Base-by-base conservation (phyloP, 2,797 vertebrate genomes). In the Enoplosus armatus region DNA sequence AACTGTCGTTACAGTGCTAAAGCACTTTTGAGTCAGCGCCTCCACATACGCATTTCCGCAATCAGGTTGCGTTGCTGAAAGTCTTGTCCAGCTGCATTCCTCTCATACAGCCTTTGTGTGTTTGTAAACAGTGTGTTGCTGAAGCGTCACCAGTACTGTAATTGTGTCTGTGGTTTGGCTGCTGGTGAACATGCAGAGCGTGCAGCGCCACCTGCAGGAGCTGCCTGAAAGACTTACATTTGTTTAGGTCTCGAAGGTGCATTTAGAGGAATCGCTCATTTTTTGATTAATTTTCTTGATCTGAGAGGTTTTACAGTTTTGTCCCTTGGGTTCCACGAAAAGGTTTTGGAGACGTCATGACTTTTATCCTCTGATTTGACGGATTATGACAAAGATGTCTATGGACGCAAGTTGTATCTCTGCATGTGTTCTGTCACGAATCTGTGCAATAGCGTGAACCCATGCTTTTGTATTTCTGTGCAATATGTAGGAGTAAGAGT, bases 1-100 rank as follows among this genome's bases (percentile, higher is more conserved):
- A 10, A 37, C 6, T 71, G 31, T 15, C 5, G n/a, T 61, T 64
- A 74, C 31, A 47, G 41, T 51, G 55, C n/a, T 22, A 16, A 59
- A n/a, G n/a, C 47, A 41, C 4, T 20, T 66, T 22, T 63, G 55
- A 41, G 29, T 72, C 79, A 81, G 54, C 66, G n/a, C 27, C 18
- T 74, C 47, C 15, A 12, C 31, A 20, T 56, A 61, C 7, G 39
- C 51, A 75, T 65, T 80, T 85, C 70, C 6, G 33, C 69, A 39
- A 41, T 50, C 72, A 35, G 60, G 47, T 73, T 48, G 54, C 15
- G 29, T 48, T 72, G 69, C 59, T 63, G 61, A 82, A 79, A 80
- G 79, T 84, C 90, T 61, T 53, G 92, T 77, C 70, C 31, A 8
- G 11, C 89, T 60, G 73, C 90, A 93, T 94, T 92, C 88, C 82